These are phyloP conservation scores for Coelopa pilipes DNA, from an alignment of 2,888 invertebrate genomes.

Conservation along the genomic window DNA sequence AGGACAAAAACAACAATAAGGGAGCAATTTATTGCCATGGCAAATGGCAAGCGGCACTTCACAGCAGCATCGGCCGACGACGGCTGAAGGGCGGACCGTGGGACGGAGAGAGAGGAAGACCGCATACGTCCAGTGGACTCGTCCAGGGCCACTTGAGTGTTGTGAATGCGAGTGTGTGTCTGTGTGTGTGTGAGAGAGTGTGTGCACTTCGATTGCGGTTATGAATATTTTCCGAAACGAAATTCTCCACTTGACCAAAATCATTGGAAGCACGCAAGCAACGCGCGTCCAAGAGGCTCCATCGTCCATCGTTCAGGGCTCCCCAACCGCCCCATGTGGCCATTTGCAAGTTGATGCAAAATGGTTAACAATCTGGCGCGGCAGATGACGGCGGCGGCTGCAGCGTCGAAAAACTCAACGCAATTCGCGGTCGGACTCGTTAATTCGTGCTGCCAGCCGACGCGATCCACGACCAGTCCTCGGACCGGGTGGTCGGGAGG, in stretches of 20 bases:
- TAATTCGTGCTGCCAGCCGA: constrained; percentile 17
- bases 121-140: constrained; percentile 6
- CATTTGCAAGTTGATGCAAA: constrained; percentile 2
- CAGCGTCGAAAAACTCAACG: constrained; percentile 24
- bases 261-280: constrained; percentile 37
- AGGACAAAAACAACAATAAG: constrained; percentile 14
- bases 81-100: not conserved
- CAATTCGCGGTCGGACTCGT: constrained; percentile 35
- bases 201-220: constrained; percentile 35
- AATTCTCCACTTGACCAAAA: constrained; percentile 45
- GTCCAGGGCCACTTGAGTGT: not conserved
- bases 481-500: too few relatives aligned
- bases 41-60: constrained; percentile 26
- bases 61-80: not conserved
- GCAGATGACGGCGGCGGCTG: constrained; percentile 27
- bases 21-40: constrained; percentile 26
- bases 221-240: constrained; percentile 40
- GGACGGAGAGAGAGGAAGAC: too few relatives aligned
- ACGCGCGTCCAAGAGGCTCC: not conserved
- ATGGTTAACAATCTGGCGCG: constrained; percentile 28
- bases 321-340: not conserved
- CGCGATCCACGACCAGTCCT: not conserved
- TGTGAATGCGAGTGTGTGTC: too few relatives aligned
- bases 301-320: not conserved
- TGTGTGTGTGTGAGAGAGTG: constrained; percentile 18